These are phyloP conservation scores for Poeciliopsis turrubarensis DNA, from an alignment of 2,113 vertebrate species.

Conservation along the genomic window DNA sequence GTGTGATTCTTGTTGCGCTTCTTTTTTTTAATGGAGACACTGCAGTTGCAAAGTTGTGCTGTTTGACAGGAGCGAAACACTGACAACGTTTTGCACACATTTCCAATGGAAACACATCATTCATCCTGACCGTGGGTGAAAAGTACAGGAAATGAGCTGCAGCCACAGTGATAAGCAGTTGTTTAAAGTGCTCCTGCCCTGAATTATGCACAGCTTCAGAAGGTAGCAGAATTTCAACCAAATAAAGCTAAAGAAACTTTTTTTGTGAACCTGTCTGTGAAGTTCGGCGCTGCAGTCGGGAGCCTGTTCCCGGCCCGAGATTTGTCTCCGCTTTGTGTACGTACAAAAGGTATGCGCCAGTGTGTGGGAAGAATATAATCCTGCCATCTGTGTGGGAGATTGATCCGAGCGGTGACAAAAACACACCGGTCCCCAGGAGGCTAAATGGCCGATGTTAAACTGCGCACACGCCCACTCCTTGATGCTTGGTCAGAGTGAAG, in stretches of 20 bases:
- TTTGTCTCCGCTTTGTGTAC: not conserved
- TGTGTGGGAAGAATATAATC: constrained; percentile 12
- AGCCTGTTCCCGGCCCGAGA: not conserved
- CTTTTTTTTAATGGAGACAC: too few species aligned
- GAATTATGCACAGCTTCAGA: not conserved
- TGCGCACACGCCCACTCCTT: constrained; percentile 38
- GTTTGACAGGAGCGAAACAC: too few species aligned
- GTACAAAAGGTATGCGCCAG: not conserved
- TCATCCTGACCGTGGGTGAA: not conserved
- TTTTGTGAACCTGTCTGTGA: too few species aligned
- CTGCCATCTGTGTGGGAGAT: constrained; percentile 31
- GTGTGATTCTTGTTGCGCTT: too few species aligned
- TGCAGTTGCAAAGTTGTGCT: too few species aligned
- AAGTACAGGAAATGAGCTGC: not conserved
- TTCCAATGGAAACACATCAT: too few species aligned
- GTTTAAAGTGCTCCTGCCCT: not conserved
- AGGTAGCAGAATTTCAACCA: not conserved
- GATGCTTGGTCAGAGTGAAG: constrained; percentile 26
- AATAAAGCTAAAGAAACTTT: not conserved
- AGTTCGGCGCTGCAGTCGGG: too few species aligned
- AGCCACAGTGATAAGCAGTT: not conserved
- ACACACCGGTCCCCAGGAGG: constrained; percentile 18
- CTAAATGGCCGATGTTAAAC: constrained; percentile 16
- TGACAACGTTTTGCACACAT: too few species aligned
- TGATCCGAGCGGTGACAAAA: constrained; percentile 24